A percentile compares a stretch with the other conserved stretches of the same genome.
Evolutionary conservation across 2,113 vertebrate genomes (phyloP).

Genomic region (Prionailurus bengalensis): DNA sequence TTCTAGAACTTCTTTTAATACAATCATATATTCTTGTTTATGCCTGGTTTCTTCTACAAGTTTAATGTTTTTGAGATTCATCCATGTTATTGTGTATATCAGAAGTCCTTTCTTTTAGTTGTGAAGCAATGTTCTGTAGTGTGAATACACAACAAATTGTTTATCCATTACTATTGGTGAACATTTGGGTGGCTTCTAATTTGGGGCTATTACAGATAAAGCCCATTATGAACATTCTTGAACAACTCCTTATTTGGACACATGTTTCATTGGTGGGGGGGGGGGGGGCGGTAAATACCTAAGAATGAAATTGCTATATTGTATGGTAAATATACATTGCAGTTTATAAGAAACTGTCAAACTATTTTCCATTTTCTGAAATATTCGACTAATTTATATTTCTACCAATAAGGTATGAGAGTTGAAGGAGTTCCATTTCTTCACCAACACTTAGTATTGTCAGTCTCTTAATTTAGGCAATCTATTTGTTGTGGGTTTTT

Average conservation of each 20-base stretch:
- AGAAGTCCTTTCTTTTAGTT: neutral
- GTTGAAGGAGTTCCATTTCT: too few species aligned
- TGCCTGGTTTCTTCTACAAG: neutral
- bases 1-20: neutral
- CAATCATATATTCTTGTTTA: neutral
- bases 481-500: neutral
- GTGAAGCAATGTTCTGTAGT: neutral
- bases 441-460: neutral
- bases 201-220: neutral
- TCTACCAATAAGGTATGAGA: neutral
- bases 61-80: neutral
- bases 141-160: neutral
- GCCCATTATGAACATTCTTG: neutral
- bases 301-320: neutral
- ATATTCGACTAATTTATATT: neutral
- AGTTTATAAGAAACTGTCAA: neutral
- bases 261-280: neutral
- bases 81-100: too few species aligned
- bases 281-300: neutral
- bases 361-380: neutral
- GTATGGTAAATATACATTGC: neutral
- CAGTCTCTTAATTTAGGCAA: neutral
- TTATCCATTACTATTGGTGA: neutral
- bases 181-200: neutral
- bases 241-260: neutral